Percentiles rank a stretch among this genome's conserved stretches.
Conservation (phyloP, 92 coral and sea anemone genomes). For the Anthopleura xanthogrammica region DNA sequence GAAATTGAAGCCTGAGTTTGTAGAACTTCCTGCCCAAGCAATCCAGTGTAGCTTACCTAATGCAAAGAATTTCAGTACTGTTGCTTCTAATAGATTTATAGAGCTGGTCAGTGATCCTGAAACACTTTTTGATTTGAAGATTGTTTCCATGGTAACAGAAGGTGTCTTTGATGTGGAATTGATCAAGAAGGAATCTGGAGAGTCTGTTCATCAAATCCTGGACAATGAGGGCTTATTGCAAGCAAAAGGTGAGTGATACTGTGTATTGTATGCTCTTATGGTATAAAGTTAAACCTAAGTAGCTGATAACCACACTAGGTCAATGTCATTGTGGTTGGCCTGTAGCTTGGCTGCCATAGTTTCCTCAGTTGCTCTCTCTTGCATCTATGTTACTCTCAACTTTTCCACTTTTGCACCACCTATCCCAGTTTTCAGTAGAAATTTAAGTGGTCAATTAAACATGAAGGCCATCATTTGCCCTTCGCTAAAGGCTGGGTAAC, state of each 20-base stretch:
- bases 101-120: slow-evolving; percentile 65
- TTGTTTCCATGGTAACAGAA: slow-evolving; percentile 28
- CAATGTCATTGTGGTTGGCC: too few species aligned
- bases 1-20: slow-evolving; percentile 65
- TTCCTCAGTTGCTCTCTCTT: too few species aligned
- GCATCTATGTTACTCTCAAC: too few species aligned
- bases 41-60: slow-evolving; percentile 46
- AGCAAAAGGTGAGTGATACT: neutral
- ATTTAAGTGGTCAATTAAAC: too few species aligned
- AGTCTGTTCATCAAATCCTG: slow-evolving; percentile 29
- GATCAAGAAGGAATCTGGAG: slow-evolving; percentile 42
- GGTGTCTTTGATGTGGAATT: slow-evolving; percentile 64
- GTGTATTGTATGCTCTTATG: neutral
- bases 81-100: slow-evolving; percentile 37
- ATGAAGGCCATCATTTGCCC: too few species aligned
- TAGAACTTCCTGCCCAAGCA: slow-evolving; percentile 68
- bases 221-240: neutral
- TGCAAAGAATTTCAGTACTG: slow-evolving; percentile 15
- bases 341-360: too few species aligned
- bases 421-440: too few species aligned
- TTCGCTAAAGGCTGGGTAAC: too few species aligned
- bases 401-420: too few species aligned
- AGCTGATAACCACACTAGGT: too few species aligned
- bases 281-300: too few species aligned
- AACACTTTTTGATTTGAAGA: slow-evolving; percentile 34